Evolutionary conservation across 2,888 invertebrate genomes (phyloP), one percentile per base, ranked within the genome.

Genomic region (Drosophila rellima): DNA sequence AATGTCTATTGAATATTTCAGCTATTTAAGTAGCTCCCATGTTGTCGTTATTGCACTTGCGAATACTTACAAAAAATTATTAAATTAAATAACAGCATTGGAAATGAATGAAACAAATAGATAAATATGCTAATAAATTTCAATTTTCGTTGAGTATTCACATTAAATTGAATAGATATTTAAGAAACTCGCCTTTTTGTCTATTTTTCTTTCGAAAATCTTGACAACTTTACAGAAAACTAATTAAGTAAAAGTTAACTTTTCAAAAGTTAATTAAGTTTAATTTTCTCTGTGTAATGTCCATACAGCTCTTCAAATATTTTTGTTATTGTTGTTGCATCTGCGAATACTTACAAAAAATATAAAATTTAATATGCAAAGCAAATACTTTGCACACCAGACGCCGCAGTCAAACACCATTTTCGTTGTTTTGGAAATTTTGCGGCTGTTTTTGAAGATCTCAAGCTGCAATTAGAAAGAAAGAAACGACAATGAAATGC

Each of bases 281-380:
- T 17, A 6, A 37, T 50, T 65, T 52, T 40, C 37, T 18, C 48
- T 26, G 50, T 50, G 50, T 60, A 60, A 62, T 45, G 37, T 55
- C 39, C 35, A 31, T 37, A 2, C 4, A 48, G 60, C 29, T 10
- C 18, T 13, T 15, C 33, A 15, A 33, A 33, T 33, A 8, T 5
- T 42, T 39, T 13, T 10, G 33, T 37, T 37, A 18, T 42, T 50
- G 17, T 10, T 29, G 23, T 18, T 56, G 18, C 23, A 95, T 13
- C 40, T 39, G 17, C 20, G 1, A 23, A 23, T 42, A 23, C 42
- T 42, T 42, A 42, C 23, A 42, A 42, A 42, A 42, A 95, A 95
- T 74, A 95, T 91, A 90, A 96, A 95, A 92, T 95, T 96, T 93
- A 95, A 95, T 90, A 95, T 93, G 92, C 95, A 95, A 69, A 95